Evolutionary conservation across 2,113 vertebrate species (phyloP).

Genomic region (Nyctibius bracteatus): DNA sequence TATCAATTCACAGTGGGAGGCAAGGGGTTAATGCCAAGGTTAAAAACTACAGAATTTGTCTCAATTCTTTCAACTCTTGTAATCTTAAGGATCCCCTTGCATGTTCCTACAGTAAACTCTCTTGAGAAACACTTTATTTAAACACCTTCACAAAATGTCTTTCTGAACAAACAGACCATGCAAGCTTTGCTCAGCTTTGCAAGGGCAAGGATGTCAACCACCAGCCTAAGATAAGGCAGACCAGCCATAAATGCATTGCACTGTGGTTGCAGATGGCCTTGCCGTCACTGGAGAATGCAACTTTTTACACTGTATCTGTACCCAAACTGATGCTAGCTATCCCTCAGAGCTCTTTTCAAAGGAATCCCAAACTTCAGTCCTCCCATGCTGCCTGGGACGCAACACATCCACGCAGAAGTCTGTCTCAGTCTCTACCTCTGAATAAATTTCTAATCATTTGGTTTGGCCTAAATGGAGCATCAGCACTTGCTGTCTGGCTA

Average conservation of each 20-base stretch:
- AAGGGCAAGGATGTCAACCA: neutral
- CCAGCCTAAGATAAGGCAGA: neutral
- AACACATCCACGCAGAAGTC: accelerated
- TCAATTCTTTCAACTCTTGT: neutral
- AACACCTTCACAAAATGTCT: neutral
- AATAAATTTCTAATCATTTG: neutral
- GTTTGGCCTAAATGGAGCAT: neutral
- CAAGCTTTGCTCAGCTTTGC: neutral
- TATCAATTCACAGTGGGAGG: neutral
- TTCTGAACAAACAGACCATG: neutral
- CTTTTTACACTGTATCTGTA: neutral
- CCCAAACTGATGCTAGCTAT: neutral
- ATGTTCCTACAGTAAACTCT: neutral
- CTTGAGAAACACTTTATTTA: neutral
- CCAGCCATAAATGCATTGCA: neutral
- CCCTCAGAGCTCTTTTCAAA: neutral
- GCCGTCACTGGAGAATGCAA: neutral
- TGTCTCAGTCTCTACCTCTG: neutral
- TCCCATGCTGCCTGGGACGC: neutral
- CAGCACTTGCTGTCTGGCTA: neutral
- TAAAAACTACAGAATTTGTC: neutral
- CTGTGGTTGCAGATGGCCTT: accelerated
- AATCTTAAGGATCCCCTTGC: neutral
- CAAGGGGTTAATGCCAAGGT: neutral
- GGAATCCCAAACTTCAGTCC: neutral